Conservation (phyloP, 2,797 vertebrate genomes). For the Danio kyathit region DNA sequence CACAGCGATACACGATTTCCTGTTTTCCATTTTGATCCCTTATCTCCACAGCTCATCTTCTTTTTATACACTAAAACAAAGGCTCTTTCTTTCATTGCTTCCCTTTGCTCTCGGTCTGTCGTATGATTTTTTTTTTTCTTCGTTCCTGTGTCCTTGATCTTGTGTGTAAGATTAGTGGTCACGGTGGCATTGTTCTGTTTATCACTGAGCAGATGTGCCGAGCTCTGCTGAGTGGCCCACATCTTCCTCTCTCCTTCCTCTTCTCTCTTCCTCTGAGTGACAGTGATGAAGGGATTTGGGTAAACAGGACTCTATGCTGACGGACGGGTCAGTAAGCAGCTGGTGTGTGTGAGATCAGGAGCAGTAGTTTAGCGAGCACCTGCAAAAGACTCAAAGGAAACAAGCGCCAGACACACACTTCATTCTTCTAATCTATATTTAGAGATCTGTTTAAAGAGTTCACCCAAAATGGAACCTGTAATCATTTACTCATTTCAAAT, state of each 20-base stretch:
- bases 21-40: conserved; percentile 42
- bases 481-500: neutral
- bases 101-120: conserved; percentile 32
- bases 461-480: neutral
- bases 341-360: conserved; percentile 39
- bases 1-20: conserved; percentile 47
- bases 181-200: conserved; percentile 40
- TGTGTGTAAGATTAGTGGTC: conserved; percentile 38
- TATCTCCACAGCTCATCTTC: conserved; percentile 30
- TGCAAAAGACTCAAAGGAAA: conserved; percentile 29
- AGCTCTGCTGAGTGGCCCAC: conserved; percentile 47
- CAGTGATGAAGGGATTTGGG: conserved; percentile 42
- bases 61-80: conserved; percentile 53
- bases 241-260: conserved; percentile 45
- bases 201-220: conserved; percentile 47
- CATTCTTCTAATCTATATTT: conserved; percentile 36
- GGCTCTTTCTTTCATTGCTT: conserved; percentile 53
- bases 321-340: conserved; percentile 37
- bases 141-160: conserved; percentile 36
- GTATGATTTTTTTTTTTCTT: conserved; percentile 39
- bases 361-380: conserved; percentile 19
- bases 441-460: neutral
- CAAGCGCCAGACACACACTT: neutral
- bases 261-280: conserved; percentile 47
- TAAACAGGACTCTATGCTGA: conserved; percentile 40